Percentiles rank a stretch among this genome's conserved stretches.
Evolutionary conservation across 1,140 invertebrate genomes (phyloP).

Genomic region (Lepidurus couesii): DNA sequence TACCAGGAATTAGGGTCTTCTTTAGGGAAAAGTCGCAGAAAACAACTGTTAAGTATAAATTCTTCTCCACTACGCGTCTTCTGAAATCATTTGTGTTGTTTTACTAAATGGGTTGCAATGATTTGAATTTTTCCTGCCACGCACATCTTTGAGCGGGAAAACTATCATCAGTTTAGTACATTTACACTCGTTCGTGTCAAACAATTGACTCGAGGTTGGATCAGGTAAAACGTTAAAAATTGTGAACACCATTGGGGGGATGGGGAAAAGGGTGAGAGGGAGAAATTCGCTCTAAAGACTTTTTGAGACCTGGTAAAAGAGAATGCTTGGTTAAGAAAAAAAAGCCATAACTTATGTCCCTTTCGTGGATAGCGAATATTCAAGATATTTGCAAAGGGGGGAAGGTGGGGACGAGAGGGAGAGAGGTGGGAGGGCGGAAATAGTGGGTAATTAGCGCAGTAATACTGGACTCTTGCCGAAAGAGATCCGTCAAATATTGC

Average conservation of each 20-base stretch:
- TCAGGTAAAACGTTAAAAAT: slow-evolving; percentile 18
- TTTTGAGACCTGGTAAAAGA: background rate
- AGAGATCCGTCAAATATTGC: slow-evolving; percentile 18
- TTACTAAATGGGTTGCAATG: background rate
- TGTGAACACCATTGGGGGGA: slow-evolving; percentile 7
- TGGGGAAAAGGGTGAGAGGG: background rate
- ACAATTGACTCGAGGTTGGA: slow-evolving; percentile 2
- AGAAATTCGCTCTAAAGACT: background rate
- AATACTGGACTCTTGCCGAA: slow-evolving; percentile 21
- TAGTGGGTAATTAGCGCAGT: slow-evolving; percentile 10
- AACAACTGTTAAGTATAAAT: background rate
- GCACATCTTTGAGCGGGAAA: slow-evolving; percentile 13
- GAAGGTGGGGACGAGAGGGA: background rate
- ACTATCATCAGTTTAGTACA: slow-evolving; percentile 5
- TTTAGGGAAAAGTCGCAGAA: background rate
- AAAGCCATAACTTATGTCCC: background rate
- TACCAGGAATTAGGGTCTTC: background rate
- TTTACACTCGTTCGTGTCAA: slow-evolving; percentile 6
- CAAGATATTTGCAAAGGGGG: background rate
- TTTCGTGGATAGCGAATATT: background rate
- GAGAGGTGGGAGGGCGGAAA: background rate
- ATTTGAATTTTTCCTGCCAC: background rate
- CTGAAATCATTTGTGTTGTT: background rate
- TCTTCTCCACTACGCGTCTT: background rate
- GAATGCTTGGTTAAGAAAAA: background rate